Evolutionary conservation across 2,888 invertebrate genomes (phyloP), one percentile per base, ranked within the genome.

Genomic region (Caenorhabditis panamensis): DNA sequence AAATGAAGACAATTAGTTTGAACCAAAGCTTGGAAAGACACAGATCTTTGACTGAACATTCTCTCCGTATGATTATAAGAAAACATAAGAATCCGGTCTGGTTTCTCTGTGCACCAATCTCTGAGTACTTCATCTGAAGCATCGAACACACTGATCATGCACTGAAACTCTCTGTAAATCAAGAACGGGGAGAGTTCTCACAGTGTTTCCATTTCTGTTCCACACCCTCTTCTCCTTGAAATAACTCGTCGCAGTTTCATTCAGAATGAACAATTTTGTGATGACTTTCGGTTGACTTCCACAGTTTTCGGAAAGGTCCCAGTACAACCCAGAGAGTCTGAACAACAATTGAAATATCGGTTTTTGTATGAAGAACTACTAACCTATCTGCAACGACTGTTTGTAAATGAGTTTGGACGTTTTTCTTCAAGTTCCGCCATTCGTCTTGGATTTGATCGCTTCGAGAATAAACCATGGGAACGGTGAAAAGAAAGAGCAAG

Each of bases 1-100:
- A 68, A 68, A 11, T n/a, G 24, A 22, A 36, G 37, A n/a, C 68
- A 68, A 1, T n/a, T 36, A 3, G 59, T 20, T n/a, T 59, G 58
- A 20, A 68, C 37, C 2, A 59, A 44, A 36, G 49, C 47, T 16
- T 18, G 9, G 24, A 59, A 68, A 22, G 54, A n/a, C n/a, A n/a
- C n/a, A n/a, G n/a, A n/a, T n/a, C n/a, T n/a, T 67, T 1, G 53
- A 5, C 36, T 36, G 66, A 44, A 41, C 66, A 26, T 44, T 28
- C 2, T 28, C 1, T 49, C 36, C n/a, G 68, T 49, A 3, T 58
- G 36, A 18, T 22, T 49, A 18, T 59, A 68, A 0, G 59, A 37
- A 36, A 47, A 68, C 3, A 13, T 68, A 1, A 68, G n/a, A 3
- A 68, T 28, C n/a, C 37, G 22, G 5, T 49, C 49, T n/a, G 68